Evolutionary conservation across 53 echinoderm and acorn worm genomes (phyloP), one percentile per base, ranked within the genome.

Genomic region (Paelopatides confundens): DNA sequence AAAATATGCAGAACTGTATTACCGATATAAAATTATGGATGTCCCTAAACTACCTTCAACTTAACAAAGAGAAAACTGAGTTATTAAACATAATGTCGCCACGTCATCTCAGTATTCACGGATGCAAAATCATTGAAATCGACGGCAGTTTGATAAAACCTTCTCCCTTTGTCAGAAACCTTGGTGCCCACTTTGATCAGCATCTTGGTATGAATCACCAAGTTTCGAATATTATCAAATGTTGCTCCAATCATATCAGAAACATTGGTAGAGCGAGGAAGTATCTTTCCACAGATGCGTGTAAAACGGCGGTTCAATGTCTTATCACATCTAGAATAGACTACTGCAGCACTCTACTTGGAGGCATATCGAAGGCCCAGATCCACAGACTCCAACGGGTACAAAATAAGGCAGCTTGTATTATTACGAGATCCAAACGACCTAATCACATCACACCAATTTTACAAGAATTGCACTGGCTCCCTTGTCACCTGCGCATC

Each of bases 11-110:
- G 33, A 21, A 31, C 11, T 77, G 77, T 24, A 77, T 77, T 1
- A 11, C 8, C 13, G 26, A 77, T n/a, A 77, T 77, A 18, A 79
- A 52, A 50, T 31, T 28, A 29, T 79, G 79, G 79, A 79, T 79
- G 51, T 79, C 28, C 8, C 50, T 50, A 30, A 79, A 47, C 17
- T 51, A 51, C 15, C 53, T 49, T 12, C 49, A 79, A 28, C 24
- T 79, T 27, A 79, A 79, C 8, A 48, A 51, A 26, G 51, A 51
- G 31, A 49, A 79, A 48, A 79, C 79, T 48, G 50, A 79, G 26
- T 49, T 78, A 51, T 34, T 49, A 11, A 79, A 79, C 79, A 10
- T 79, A 27, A 52, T 79, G 79, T 53, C 53, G 17, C 53, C 79
- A 31, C 15, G 17, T 27, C 79, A 79, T 29, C 23, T 38, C 26